phyloP scores from a whole-genome alignment of 2,797 vertebrate genomes.

The Sparidentex hasta region DNA sequence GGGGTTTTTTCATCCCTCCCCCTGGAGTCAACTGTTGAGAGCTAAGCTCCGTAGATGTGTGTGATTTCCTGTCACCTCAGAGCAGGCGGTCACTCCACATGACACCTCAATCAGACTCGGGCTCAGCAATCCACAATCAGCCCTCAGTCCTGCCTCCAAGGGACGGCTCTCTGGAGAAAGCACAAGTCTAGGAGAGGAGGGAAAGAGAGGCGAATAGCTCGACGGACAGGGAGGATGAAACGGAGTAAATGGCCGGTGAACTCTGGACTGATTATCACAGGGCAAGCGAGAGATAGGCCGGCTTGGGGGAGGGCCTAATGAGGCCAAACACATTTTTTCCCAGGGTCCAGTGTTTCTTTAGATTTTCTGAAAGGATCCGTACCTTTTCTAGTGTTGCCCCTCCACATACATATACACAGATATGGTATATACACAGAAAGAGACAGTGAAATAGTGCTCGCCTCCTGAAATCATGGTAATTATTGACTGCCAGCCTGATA shows the following conservation, averaged over 20 bases:
- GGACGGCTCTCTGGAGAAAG: constrained; percentile 34
- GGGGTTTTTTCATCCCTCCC: constrained; percentile 12
- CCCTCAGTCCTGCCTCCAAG: constrained; percentile 20
- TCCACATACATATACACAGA: constrained; percentile 16
- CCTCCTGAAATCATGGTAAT: constrained; percentile 67
- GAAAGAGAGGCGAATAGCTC: constrained; percentile 30
- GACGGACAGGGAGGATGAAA: constrained; percentile 40
- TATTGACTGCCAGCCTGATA: constrained; percentile 71
- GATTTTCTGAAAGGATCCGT: constrained; percentile 38
- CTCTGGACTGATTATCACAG: constrained; percentile 79
- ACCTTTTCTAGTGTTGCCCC: constrained; percentile 28
- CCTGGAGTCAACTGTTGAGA: constrained; percentile 24
- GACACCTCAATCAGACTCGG: constrained; percentile 43
- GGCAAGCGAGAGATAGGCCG: constrained; percentile 57
- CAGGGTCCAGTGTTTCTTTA: constrained; percentile 42
- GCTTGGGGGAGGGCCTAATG: constrained; percentile 70
- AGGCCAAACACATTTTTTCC: constrained; percentile 58
- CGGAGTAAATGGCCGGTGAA: constrained; percentile 69
- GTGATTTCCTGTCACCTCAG: constrained; percentile 58
- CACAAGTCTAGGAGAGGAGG: background rate
- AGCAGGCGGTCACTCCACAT: constrained; percentile 39
- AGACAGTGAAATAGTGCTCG: constrained; percentile 41
- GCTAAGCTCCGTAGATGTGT: constrained; percentile 27
- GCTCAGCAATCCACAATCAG: constrained; percentile 47
- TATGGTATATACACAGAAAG: constrained; percentile 30